Conservation (phyloP, 2,888 invertebrate genomes). For the Melipona bicolor region DNA sequence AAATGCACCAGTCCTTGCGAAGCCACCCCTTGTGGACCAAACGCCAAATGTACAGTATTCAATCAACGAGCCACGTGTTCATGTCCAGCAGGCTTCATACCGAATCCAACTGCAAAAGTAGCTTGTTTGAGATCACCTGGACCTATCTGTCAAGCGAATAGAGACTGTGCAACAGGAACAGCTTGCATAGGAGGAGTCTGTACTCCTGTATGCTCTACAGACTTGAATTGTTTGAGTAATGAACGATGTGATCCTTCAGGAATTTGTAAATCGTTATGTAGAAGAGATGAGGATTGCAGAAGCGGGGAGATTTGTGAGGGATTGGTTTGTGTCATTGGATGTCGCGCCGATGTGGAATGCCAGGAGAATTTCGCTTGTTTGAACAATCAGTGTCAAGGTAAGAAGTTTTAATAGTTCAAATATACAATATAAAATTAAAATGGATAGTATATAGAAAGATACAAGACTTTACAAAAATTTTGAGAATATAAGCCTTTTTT, state of each 20-base stretch:
- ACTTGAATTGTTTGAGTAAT: conserved; percentile 91
- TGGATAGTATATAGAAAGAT: neutral
- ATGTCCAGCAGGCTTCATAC: conserved; percentile 91
- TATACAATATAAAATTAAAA: too few relatives aligned
- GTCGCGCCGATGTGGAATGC: conserved; percentile 92
- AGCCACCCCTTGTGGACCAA: conserved; percentile 93
- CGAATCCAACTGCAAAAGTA: conserved; percentile 94
- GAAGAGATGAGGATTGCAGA: conserved; percentile 93
- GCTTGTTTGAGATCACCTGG: conserved; percentile 94
- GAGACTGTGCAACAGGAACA: conserved; percentile 90
- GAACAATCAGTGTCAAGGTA: conserved; percentile 90
- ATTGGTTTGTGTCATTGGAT: conserved; percentile 91
- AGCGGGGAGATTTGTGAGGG: conserved; percentile 95
- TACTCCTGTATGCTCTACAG: conserved; percentile 91
- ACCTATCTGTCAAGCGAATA: conserved; percentile 90
- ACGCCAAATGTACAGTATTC: conserved; percentile 91
- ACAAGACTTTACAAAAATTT: too few relatives aligned
- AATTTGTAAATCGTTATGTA: conserved; percentile 93
- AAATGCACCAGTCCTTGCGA: conserved; percentile 92
- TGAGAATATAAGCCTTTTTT: too few relatives aligned
- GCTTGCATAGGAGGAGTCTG: conserved; percentile 91
- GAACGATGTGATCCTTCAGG: conserved; percentile 91
- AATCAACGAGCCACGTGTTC: conserved; percentile 93
- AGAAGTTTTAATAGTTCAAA: conserved; percentile 34
- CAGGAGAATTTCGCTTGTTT: conserved; percentile 89